Evolutionary conservation across 2,113 vertebrate species (phyloP), one percentile per base, ranked within the genome.

Genomic region (Emydura subglobosa): DNA sequence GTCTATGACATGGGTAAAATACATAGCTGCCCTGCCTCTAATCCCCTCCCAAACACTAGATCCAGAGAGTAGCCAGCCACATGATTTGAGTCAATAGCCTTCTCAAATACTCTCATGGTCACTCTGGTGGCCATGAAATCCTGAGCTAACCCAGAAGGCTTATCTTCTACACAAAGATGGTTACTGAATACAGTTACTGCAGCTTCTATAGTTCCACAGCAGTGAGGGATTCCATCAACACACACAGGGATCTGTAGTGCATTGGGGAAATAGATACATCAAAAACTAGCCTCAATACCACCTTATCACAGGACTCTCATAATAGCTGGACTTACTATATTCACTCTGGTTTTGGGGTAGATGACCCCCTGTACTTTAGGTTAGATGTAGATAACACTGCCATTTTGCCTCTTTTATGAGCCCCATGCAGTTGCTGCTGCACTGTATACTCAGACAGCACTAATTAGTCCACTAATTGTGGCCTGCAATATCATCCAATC

Each of bases 71-170:
- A 76, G 39, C n/a, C 39, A 44, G 39, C 39, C 10, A 74, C 39
- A 59, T 1, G 79, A 55, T 12, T 88, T 86, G 13, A 88, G 42
- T 31, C 65, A 83, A 83, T 13, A 93, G 92, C 96, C 95, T 86
- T n/a, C 83, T 96, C 29, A 57, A 61, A 90, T 86, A n/a, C 82
- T 96, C 96, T 83, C 88, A 72, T 44, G 86, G n/a, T 51, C 82
- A 80, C 6, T 81, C 79, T 21, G 86, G 27, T 51, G 84, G 72
- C 6, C 81, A 79, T 12, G 78, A 90, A 47, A 72, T 96, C 83
- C 76, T 90, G 86, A 94, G 51, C 51, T 93, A 65, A 96, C 59
- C 91, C 61, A 92, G 85, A 89, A 53, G 84, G 79, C 82, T 78
- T 25, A 8, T 78, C 85, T 83, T 82, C 78, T 82, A 85, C 51